A percentile compares a stretch with the other conserved stretches of the same genome.
These are phyloP conservation scores for Griposia aprilina DNA, from an alignment of 2,888 invertebrate species.

Conservation along the genomic window DNA sequence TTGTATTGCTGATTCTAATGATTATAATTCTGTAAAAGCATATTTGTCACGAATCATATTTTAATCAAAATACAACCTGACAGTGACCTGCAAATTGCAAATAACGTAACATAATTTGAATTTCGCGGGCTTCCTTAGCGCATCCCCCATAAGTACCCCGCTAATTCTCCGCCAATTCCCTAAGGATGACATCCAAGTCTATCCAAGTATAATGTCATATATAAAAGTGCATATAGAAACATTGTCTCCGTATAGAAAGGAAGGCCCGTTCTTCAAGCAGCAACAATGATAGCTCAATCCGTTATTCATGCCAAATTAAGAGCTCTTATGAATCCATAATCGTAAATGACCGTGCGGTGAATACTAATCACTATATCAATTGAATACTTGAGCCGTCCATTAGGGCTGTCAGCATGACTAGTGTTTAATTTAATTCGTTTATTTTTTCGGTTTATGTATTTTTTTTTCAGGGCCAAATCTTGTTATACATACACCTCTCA, in stretches of 20 bases:
- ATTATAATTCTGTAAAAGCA: no score
- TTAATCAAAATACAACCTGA: no score
- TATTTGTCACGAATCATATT: no score
- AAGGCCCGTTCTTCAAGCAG: slow-evolving; percentile 24
- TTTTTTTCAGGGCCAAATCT: no score
- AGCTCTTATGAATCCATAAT: slow-evolving; percentile 66
- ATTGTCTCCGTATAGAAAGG: slow-evolving; percentile 32
- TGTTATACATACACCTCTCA: no score
- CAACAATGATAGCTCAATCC: slow-evolving; percentile 55
- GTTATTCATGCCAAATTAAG: slow-evolving; percentile 71
- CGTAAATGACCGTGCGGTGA: slow-evolving; percentile 53
- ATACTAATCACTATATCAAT: slow-evolving; percentile 61
- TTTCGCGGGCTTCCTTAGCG: no score
- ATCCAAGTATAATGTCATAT: neutral
- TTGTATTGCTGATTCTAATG: no score
- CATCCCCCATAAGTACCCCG: no score
- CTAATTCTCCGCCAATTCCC: neutral
- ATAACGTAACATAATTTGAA: no score
- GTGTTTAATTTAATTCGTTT: neutral
- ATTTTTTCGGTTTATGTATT: neutral
- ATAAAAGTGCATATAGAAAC: neutral
- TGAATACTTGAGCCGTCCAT: neutral
- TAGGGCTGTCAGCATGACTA: slow-evolving; percentile 36
- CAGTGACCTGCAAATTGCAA: no score
- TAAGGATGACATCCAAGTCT: neutral